Conservation (phyloP, 2,797 vertebrate species). For the Microctenopoma steveboyesi region DNA sequence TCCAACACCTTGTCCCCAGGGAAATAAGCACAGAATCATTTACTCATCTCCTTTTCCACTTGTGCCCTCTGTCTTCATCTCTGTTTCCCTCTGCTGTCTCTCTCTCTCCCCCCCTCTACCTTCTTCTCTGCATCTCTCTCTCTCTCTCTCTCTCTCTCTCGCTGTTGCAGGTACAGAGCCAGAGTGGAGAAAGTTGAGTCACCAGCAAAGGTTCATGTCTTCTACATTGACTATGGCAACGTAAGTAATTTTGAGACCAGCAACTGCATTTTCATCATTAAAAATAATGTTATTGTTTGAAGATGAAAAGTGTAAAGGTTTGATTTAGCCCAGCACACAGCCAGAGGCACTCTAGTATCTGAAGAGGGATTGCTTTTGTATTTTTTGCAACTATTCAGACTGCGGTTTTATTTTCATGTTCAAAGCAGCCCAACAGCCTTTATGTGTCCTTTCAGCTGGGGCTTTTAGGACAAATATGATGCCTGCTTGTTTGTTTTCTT, state of each 20-base stretch:
- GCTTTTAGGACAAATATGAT: constrained; percentile 46
- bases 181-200: constrained; percentile 94
- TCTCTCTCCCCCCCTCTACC: constrained; percentile 18
- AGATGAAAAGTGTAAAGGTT: constrained; percentile 15
- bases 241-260: constrained; percentile 83
- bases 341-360: constrained; percentile 28
- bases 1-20: constrained; percentile 71
- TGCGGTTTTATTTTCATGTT: constrained; percentile 47
- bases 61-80: constrained; percentile 65
- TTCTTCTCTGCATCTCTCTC: background rate
- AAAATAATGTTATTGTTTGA: constrained; percentile 19
- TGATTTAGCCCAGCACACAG: constrained; percentile 23
- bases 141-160: constrained; percentile 44
- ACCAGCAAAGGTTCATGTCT: constrained; percentile 90
- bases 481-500: constrained; percentile 40
- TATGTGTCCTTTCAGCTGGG: constrained; percentile 35
- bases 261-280: constrained; percentile 23
- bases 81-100: constrained; percentile 31
- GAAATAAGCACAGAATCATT: constrained; percentile 79
- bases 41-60: constrained; percentile 75
- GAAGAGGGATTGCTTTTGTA: constrained; percentile 32
- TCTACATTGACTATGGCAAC: constrained; percentile 98
- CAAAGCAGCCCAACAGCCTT: constrained; percentile 39
- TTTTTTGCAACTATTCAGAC: constrained; percentile 38
- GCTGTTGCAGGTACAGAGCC: constrained; percentile 91